phyloP scores from a whole-genome alignment of 2,888 invertebrate species.

The Hydrotaea diabolus region DNA sequence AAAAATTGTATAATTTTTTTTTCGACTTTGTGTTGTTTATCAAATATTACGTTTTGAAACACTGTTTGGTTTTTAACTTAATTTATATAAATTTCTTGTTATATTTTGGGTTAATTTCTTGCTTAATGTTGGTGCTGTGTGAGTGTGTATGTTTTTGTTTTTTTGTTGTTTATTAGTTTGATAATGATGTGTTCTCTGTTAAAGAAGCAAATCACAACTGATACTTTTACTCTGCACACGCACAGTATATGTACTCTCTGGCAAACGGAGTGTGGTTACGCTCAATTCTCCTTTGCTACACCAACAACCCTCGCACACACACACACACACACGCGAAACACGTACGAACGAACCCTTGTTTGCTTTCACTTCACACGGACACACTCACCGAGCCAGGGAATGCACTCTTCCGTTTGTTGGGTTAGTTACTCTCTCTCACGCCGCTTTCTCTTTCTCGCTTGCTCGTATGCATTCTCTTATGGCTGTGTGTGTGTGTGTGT shows the following conservation, averaged over 20 bases:
- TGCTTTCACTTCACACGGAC: slow-evolving; percentile 41
- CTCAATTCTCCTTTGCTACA: slow-evolving; percentile 2
- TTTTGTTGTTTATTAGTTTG: slow-evolving; percentile 39
- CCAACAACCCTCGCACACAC: slow-evolving; percentile 62
- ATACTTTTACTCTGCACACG: slow-evolving; percentile 78
- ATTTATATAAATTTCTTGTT: slow-evolving; percentile 60
- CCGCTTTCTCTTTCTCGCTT: slow-evolving; percentile 35
- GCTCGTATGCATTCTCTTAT: background rate
- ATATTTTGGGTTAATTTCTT: slow-evolving; percentile 13
- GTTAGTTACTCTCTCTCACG: background rate
- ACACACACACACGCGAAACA: no score
- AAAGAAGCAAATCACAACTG: slow-evolving; percentile 81
- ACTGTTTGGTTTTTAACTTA: slow-evolving; percentile 69
- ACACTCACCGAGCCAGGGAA: slow-evolving; percentile 14
- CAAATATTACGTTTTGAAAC: slow-evolving; percentile 69
- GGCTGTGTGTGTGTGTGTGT: background rate
- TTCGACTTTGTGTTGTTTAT: no score
- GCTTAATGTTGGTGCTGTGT: slow-evolving; percentile 7
- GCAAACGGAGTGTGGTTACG: background rate
- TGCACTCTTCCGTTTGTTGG: slow-evolving; percentile 56
- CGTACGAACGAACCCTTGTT: slow-evolving; percentile 56
- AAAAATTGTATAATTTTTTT: slow-evolving; percentile 49
- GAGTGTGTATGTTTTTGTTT: slow-evolving; percentile 26
- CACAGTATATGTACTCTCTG: slow-evolving; percentile 75
- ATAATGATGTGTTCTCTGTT: slow-evolving; percentile 74